These are phyloP conservation scores for Drosophila parthenogenetica DNA, from an alignment of 2,888 invertebrate species.

Conservation along the genomic window DNA sequence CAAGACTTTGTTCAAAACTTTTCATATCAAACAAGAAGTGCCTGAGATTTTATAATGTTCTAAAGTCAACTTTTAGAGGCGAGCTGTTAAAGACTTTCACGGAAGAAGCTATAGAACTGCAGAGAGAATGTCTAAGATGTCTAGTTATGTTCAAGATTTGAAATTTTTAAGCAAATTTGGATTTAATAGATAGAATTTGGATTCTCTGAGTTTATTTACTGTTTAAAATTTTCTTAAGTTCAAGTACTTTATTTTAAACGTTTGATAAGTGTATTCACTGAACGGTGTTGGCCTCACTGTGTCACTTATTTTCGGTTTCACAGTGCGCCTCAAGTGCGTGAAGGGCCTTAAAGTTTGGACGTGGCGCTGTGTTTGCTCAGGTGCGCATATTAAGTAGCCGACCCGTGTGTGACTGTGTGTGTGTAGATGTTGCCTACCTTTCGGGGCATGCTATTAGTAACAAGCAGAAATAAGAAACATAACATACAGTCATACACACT, in stretches of 20 bases:
- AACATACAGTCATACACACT: constrained; percentile 28
- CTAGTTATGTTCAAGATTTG: no score
- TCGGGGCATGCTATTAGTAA: constrained; percentile 63
- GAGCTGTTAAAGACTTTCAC: background rate
- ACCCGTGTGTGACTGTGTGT: constrained; percentile 33
- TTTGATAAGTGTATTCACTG: background rate
- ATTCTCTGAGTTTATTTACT: no score
- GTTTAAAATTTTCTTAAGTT: no score
- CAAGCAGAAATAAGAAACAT: constrained; percentile 30
- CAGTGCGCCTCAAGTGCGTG: constrained; percentile 50
- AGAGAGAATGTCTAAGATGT: background rate
- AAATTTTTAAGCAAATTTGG: no score
- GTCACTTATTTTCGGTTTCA: constrained; percentile 21
- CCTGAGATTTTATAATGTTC: background rate
- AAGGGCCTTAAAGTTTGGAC: constrained; percentile 58
- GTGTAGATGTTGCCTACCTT: constrained; percentile 41
- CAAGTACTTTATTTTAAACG: no score
- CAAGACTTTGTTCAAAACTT: background rate
- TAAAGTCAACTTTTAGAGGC: background rate
- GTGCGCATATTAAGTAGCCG: constrained; percentile 77
- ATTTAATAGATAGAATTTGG: no score
- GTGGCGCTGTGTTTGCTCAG: constrained; percentile 56
- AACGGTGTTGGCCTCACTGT: background rate
- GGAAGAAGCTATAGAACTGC: background rate
- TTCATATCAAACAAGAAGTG: background rate